Conservation (phyloP, 2,113 vertebrate species). For the Bostrychus sinensis region DNA sequence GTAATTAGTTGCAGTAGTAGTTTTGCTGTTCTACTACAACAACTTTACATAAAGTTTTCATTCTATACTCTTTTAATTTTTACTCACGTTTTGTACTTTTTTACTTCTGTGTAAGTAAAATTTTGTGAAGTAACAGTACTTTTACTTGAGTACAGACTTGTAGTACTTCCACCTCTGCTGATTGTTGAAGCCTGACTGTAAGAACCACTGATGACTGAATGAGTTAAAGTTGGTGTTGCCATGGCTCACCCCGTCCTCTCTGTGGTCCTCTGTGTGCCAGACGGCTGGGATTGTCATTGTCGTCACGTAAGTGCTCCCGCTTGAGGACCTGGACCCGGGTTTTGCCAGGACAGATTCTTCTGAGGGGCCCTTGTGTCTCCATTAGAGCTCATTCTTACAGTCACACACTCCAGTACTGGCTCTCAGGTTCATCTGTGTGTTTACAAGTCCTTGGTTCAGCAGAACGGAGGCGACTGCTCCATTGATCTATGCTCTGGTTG, state of each 20-base stretch:
- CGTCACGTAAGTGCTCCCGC: constrained; percentile 22
- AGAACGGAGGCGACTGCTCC: constrained; percentile 68
- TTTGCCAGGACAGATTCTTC: constrained; percentile 15
- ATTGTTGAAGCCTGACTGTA: background rate
- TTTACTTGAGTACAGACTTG: no score
- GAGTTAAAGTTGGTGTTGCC: constrained; percentile 35
- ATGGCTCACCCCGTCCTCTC: constrained; percentile 17
- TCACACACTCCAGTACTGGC: background rate
- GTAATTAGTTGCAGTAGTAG: no score
- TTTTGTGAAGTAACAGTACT: no score
- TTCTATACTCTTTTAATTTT: no score
- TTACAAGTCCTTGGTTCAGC: constrained; percentile 70
- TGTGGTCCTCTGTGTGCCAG: no score
- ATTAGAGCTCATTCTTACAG: constrained; percentile 31
- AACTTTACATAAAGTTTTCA: no score
- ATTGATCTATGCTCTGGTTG: constrained; percentile 68
- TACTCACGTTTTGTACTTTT: no score
- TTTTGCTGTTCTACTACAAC: no score
- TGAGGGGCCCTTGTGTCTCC: no score
- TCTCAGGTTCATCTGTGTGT: constrained; percentile 27
- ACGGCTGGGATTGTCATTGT: constrained; percentile 20
- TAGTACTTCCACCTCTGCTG: no score
- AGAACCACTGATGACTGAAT: constrained; percentile 36
- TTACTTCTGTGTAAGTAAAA: no score
- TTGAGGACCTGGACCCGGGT: constrained; percentile 2